These are phyloP conservation scores for Lepidurus apus DNA, from an alignment of 1,140 invertebrate species.

Conservation along the genomic window DNA sequence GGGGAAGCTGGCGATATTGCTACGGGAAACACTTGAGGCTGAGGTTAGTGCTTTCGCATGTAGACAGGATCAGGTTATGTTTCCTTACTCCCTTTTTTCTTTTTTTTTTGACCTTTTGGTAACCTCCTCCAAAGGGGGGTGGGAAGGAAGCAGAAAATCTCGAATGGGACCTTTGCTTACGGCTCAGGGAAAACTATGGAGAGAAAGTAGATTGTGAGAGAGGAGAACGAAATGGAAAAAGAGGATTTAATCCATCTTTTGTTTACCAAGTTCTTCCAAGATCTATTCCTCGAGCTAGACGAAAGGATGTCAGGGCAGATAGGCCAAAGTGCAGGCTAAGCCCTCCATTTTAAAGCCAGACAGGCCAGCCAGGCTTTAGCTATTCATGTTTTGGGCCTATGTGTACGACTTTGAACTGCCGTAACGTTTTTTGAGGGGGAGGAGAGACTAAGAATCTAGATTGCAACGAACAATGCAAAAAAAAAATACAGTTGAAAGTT, in stretches of 20 bases:
- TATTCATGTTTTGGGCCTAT: no score
- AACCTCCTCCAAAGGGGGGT: not conserved
- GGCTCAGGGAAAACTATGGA: not conserved
- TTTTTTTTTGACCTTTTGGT: not conserved
- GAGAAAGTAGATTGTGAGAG: not conserved
- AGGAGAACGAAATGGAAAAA: not conserved
- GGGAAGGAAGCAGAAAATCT: not conserved
- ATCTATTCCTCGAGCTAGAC: not conserved
- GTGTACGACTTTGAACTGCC: no score
- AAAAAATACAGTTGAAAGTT: no score
- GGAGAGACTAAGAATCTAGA: no score
- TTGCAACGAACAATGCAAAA: no score
- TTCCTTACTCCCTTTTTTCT: not conserved
- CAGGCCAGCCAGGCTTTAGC: not conserved
- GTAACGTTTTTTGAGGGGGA: no score
- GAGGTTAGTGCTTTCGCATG: constrained; percentile 21
- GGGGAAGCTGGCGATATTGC: not conserved
- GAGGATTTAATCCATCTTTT: constrained; percentile 11
- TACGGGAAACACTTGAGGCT: not conserved
- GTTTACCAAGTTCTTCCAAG: not conserved
- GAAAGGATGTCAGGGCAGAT: not conserved
- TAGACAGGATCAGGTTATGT: constrained; percentile 11
- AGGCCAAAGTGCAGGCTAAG: constrained; percentile 16
- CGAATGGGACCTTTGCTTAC: not conserved
- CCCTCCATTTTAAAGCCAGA: not conserved